A percentile compares a stretch with the other conserved stretches of the same genome.
Conservation (phyloP, 1,140 invertebrate species). For the Drosophila biarmipes region DNA sequence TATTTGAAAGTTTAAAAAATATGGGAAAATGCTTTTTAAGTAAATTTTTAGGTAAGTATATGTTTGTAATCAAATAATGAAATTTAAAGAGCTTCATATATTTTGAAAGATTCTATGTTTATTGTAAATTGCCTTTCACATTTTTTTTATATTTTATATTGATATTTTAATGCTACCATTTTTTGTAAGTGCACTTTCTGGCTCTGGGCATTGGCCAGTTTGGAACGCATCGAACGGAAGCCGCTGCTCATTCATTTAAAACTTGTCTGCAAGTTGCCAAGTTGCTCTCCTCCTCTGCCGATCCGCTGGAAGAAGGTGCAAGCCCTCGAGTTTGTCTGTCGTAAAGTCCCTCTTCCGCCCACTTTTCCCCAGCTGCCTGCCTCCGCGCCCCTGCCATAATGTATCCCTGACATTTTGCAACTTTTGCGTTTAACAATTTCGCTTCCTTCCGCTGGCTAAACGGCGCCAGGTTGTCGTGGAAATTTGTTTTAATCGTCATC, state of each 20-base stretch:
- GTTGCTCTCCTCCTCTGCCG: slow-evolving; percentile 22
- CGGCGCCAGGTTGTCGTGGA: slow-evolving; percentile 81
- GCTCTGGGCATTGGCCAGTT: slow-evolving; percentile 61
- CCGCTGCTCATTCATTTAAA: slow-evolving; percentile 80
- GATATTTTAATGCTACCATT: background rate
- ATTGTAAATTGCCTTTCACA: no score
- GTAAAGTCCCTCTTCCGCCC: slow-evolving; percentile 69
- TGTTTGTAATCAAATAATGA: no score
- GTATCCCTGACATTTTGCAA: slow-evolving; percentile 73
- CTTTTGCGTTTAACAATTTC: slow-evolving; percentile 83
- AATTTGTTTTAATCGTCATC: slow-evolving; percentile 83
- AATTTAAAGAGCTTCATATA: no score
- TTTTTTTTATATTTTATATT: background rate
- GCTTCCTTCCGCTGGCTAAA: slow-evolving; percentile 79
- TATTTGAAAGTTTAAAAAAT: no score
- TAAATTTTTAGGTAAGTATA: no score
- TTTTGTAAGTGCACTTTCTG: slow-evolving; percentile 5
- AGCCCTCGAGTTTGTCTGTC: slow-evolving; percentile 46
- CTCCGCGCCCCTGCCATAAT: slow-evolving; percentile 15
- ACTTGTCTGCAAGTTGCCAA: slow-evolving; percentile 81
- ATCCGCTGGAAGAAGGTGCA: slow-evolving; percentile 50
- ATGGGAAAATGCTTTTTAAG: no score
- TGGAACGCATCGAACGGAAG: slow-evolving; percentile 75
- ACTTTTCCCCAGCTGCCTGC: background rate
- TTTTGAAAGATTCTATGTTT: no score